Base-by-base conservation (phyloP, 2,113 vertebrate genomes). In the Elaphurus davidianus region DNA sequence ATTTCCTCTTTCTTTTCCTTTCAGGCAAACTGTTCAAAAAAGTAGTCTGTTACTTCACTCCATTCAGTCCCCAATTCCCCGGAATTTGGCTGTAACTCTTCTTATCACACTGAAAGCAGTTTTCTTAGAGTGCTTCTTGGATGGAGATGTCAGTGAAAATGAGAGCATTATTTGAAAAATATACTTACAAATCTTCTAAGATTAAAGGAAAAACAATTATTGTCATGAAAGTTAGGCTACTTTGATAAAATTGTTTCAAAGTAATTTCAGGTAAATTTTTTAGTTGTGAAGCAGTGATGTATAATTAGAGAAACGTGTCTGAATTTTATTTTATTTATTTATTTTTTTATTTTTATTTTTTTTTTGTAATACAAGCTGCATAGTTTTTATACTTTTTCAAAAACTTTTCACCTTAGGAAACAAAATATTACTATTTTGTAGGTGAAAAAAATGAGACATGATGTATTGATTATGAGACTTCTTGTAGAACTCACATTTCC, bases 191-290 rank as follows among this genome's bases (percentile, higher is more conserved):
- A 0, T 89, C 82, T 92, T 96, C 23, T 97, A 90, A 91, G 62
- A 71, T 90, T 96, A 84, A 92, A 82, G 60, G 47, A 76, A 91
- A 96, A 76, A 54, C 60, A 52, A 52, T 93, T 97, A 43, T 92
- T 59, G 21, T 89, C n/a, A 62, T 71, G 40, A 30, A 97, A 97
- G 43, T 98, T 96, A 93, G 64, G 16, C 17, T 89, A 74, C 36
- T 85, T 91, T 89, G 64, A 83, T 90, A 87, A 96, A 87, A 84
- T 87, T 78, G 12, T 97, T 92, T 95, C 50, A 86, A 47, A 94
- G 52, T 87, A 86, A 86, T 93, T 94, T 92, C 1, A 81, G 17
- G 87, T 92, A 82, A 86, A 50, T 83, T 83, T 90, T 87, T 74
- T 1, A 95, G 40, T 90, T 95, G 50, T 59, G 57, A 90, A 90